Percentiles rank a stretch among this genome's conserved stretches.
Conservation (phyloP, 1,140 invertebrate genomes). For the Heterodera carotae region DNA sequence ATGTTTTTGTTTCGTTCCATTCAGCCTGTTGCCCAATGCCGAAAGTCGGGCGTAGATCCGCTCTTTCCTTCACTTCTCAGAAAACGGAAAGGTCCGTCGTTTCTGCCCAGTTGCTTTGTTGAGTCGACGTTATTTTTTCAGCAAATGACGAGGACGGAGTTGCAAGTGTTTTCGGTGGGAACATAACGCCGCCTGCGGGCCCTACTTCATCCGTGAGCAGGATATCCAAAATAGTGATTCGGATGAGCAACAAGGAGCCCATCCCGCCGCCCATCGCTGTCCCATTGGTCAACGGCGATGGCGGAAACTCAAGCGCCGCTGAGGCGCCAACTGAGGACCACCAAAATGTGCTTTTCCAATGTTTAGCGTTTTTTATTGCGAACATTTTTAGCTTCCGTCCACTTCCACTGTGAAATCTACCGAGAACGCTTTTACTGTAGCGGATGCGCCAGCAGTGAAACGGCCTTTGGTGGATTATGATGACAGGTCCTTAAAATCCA, state of each 20-base stretch:
- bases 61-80: constrained; percentile 54
- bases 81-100: constrained; percentile 43
- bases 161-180: constrained; percentile 55
- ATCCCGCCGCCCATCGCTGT: constrained; percentile 13
- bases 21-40: constrained; percentile 29
- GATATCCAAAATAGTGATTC: constrained; percentile 55
- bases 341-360: not conserved
- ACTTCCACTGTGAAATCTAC: not conserved
- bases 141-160: constrained; percentile 55
- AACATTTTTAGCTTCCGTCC: not conserved
- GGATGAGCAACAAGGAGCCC: constrained; percentile 42
- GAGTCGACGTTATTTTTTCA: constrained; percentile 31
- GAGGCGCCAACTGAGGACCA: not conserved
- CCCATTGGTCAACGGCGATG: not conserved
- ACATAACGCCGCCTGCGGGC: constrained; percentile 38
- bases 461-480: constrained; percentile 47
- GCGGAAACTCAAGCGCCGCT: not conserved
- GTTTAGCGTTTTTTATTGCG: not conserved
- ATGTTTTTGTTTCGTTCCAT: not conserved
- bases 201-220: constrained; percentile 25
- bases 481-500: constrained; percentile 18
- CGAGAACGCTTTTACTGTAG: not conserved
- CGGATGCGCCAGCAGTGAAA: constrained; percentile 3
- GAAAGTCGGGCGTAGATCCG: constrained; percentile 56
- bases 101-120: not conserved